Conservation (phyloP, 1,140 invertebrate species). For the Aleiodes sp. region DNA sequence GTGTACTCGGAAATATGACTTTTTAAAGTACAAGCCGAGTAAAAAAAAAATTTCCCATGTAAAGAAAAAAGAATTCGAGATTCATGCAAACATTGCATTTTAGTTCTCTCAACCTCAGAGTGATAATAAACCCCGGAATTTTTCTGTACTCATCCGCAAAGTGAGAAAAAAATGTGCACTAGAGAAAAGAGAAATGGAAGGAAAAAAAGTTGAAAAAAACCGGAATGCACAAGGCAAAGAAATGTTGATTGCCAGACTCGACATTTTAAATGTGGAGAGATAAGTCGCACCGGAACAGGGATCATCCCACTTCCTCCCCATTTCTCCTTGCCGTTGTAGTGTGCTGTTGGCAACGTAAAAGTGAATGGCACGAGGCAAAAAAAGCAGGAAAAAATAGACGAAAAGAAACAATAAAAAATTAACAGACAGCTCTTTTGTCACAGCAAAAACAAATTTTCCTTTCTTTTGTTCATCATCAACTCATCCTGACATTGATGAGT, state of each 20-base stretch:
- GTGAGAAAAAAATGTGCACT: background rate
- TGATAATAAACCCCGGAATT: constrained; percentile 23
- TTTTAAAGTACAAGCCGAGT: too few relatives aligned
- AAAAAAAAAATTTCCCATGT: background rate
- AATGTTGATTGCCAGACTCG: constrained; percentile 24
- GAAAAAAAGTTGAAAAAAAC: background rate
- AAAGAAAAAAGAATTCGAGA: constrained; percentile 2
- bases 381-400: background rate
- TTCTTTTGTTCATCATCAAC: background rate
- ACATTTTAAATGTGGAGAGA: constrained; percentile 31
- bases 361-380: constrained; percentile 17
- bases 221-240: background rate
- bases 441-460: constrained; percentile 12
- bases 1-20: too few relatives aligned
- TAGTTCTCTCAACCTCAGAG: constrained; percentile 5
- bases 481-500: background rate
- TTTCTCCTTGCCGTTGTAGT: constrained; percentile 3
- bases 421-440: constrained; percentile 14
- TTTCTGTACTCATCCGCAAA: constrained; percentile 15
- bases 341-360: constrained; percentile 14
- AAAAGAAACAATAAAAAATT: constrained; percentile 25
- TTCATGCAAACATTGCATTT: background rate
- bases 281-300: constrained; percentile 21
- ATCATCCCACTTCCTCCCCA: constrained; percentile 16
- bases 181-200: background rate